Percentiles rank a stretch among this genome's conserved stretches.
phyloP scores from a whole-genome alignment of 2,113 vertebrate genomes.

The Synchiropus splendidus region DNA sequence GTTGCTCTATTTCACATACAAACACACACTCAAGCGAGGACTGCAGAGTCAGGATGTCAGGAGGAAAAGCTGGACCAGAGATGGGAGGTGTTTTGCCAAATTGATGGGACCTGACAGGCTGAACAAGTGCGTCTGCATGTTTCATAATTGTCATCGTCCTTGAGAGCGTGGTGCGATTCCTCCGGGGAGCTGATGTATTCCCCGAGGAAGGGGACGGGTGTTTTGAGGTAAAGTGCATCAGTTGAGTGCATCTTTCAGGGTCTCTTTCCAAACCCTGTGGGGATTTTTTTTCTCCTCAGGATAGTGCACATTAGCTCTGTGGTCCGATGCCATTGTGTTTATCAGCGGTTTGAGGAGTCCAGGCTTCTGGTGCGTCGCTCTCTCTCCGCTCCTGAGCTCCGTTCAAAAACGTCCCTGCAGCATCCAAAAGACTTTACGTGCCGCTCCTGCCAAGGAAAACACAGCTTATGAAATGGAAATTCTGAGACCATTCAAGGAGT shows the following conservation, averaged over 20 bases:
- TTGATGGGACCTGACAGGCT: conserved; percentile 14
- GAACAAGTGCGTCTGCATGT: conserved; percentile 9
- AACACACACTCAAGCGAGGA: no score
- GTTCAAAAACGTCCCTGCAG: conserved; percentile 62
- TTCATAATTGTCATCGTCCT: conserved; percentile 29
- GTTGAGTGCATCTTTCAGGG: conserved; percentile 39
- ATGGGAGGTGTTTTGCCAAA: not conserved
- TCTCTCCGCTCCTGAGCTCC: conserved; percentile 42
- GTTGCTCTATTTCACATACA: conserved; percentile 1
- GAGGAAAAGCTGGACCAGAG: no score
- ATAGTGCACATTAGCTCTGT: conserved; percentile 9
- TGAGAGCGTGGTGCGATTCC: conserved; percentile 21
- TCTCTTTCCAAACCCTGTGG: conserved; percentile 31
- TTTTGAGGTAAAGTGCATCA: conserved; percentile 44
- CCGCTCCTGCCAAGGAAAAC: conserved; percentile 65
- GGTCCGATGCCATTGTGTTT: conserved; percentile 26
- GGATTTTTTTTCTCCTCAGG: conserved; percentile 3
- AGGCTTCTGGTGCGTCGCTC: conserved; percentile 6
- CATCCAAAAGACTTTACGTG: conserved; percentile 53
- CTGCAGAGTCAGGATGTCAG: no score
- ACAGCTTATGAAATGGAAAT: conserved; percentile 72
- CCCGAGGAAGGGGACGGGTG: conserved; percentile 18
- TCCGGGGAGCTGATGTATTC: conserved; percentile 26
- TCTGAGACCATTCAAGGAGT: conserved; percentile 67
- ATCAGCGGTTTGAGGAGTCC: conserved; percentile 14